phyloP scores from a whole-genome alignment of 1,140 invertebrate species.

The Saccostrea cuccullata region DNA sequence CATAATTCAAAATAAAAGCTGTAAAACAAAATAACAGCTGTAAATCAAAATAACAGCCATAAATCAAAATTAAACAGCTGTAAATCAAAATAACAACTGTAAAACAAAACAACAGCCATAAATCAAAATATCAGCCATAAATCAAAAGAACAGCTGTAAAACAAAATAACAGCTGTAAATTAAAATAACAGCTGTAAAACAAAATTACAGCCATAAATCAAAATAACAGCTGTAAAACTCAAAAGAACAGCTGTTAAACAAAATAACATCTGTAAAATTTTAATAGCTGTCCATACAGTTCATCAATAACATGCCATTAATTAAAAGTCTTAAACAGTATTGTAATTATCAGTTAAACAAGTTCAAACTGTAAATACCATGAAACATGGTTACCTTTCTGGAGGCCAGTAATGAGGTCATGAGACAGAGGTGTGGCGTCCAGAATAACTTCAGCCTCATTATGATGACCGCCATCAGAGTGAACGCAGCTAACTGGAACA shows the following conservation, averaged over 20 bases:
- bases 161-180: no score
- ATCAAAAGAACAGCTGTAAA: neutral
- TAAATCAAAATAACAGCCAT: neutral
- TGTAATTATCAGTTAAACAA: no score
- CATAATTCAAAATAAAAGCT: neutral
- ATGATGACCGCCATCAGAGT: constrained; percentile 87
- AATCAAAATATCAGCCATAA: neutral
- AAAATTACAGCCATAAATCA: neutral
- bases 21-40: neutral
- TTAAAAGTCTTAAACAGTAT: no score
- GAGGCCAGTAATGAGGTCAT: constrained; percentile 83
- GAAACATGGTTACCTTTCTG: constrained; percentile 75
- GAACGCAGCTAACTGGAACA: constrained; percentile 85
- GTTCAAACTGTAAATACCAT: no score
- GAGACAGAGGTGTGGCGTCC: constrained; percentile 89
- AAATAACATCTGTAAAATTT: no score
- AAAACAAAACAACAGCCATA: neutral
- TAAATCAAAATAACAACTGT: neutral
- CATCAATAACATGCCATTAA: no score
- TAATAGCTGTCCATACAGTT: no score
- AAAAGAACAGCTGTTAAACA: no score
- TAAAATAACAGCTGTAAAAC: neutral
- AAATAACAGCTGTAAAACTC: neutral
- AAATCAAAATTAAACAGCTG: no score
- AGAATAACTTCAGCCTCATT: constrained; percentile 91